Evolutionary conservation across 2,113 vertebrate genomes (phyloP), one percentile per base, ranked within the genome.

Genomic region (Bucco capensis): DNA sequence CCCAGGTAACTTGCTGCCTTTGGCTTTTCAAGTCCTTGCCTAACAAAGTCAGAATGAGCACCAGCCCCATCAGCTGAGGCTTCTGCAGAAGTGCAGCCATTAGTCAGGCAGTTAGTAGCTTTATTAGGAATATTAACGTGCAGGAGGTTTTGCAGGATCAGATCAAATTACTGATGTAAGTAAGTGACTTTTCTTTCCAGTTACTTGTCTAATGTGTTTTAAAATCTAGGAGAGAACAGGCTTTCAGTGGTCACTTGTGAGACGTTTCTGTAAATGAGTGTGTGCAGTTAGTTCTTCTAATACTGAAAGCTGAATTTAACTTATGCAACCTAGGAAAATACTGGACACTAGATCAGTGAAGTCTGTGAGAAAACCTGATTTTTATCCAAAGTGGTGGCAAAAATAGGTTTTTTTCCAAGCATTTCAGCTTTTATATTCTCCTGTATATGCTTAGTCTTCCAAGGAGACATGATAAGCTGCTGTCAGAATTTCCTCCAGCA

Each of bases 61-160:
- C 1, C 13, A 87, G 81, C 53, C 71, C 42, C 38, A 30, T 85
- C 67, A 73, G 14, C 69, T 2, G 28, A 77, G 60, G 27, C 54
- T 92, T 80, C 92, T 21, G 31, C n/a, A 62, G 46, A 83, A 91
- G 38, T 64, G 14, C 57, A 75, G 76, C 10, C 40, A 4, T 73
- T 58, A 73, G 53, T 71, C 70, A 51, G 21, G 24, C 19, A 18
- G 49, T 33, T 64, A 30, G 12, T 27, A 38, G 31, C 66, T 84
- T 75, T 2, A 1, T 49, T 79, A 62, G n/a, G 31, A 69, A 16
- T n/a, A n/a, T 3, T 42, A 37, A 70, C 51, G 37, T 65, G 53
- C 0, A 0, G 8, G 12, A 86, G 46, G 8, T 82, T 73, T 64
- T n/a, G 30, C 23, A 73, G n/a, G n/a, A 69, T 88, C 1, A 0